These are phyloP conservation scores for Globodera rostochiensis DNA, from an alignment of 1,140 invertebrate genomes.

Conservation along the genomic window DNA sequence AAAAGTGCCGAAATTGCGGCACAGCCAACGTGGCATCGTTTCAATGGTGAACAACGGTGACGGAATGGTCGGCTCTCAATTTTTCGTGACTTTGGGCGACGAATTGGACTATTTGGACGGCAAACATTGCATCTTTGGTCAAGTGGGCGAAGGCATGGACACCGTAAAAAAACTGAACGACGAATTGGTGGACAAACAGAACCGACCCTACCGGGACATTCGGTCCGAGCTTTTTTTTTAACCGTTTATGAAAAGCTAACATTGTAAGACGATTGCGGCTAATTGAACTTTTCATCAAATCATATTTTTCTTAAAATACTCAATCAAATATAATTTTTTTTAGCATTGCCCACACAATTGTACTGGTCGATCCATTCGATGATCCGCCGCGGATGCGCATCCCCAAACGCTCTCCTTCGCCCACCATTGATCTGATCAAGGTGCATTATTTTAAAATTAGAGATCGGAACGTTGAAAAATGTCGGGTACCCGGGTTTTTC, in stretches of 20 bases:
- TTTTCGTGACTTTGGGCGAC: conserved; percentile 89
- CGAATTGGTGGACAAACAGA: conserved; percentile 84
- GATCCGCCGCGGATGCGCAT: conserved; percentile 79
- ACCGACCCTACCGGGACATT: conserved; percentile 92
- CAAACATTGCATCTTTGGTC: conserved; percentile 93
- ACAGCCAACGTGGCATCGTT: conserved; percentile 80
- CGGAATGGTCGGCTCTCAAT: conserved; percentile 87
- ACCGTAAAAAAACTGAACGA: conserved; percentile 87
- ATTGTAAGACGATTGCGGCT: neutral
- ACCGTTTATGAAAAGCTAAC: neutral
- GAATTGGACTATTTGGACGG: conserved; percentile 88
- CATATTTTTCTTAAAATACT: neutral
- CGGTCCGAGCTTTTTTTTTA: conserved; percentile 64
- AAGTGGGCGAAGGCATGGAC: conserved; percentile 89
- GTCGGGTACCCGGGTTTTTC: no score
- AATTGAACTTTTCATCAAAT: no score
- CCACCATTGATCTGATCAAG: conserved; percentile 77
- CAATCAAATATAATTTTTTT: conserved; percentile 39
- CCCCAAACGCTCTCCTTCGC: conserved; percentile 84
- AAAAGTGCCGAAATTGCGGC: conserved; percentile 84
- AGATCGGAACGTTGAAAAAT: no score
- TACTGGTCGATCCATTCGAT: conserved; percentile 92
- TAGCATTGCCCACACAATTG: conserved; percentile 92
- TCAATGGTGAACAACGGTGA: conserved; percentile 95
- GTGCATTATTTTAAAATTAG: conserved; percentile 60